Percentiles rank a stretch among this genome's conserved stretches.
phyloP scores from a whole-genome alignment of 2,888 invertebrate genomes.

The Monochamus alternatus region DNA sequence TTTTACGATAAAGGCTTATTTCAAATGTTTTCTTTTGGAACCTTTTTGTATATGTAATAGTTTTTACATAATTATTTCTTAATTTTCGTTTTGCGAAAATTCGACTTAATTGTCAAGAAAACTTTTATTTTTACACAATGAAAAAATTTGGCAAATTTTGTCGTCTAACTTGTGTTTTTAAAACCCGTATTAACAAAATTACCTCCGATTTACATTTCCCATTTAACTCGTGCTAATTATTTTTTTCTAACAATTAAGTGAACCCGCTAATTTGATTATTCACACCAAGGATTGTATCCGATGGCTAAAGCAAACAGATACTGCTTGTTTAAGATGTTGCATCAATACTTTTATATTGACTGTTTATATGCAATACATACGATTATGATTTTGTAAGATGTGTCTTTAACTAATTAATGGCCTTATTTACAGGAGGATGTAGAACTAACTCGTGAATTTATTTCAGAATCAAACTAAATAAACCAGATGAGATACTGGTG shows the following conservation, averaged over 20 bases:
- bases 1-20: no score
- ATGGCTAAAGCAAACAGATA: not conserved
- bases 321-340: not conserved
- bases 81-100: no score
- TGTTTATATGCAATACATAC: not conserved
- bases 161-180: no score
- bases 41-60: no score
- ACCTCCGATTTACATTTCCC: not conserved
- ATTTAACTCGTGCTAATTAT: not conserved
- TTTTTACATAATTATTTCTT: no score
- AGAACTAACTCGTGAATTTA: not conserved
- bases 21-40: no score
- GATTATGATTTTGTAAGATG: constrained; percentile 4
- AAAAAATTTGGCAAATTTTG: not conserved
- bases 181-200: no score
- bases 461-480: constrained; percentile 80
- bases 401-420: not conserved
- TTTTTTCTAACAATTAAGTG: constrained; percentile 2
- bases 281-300: not conserved
- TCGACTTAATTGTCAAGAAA: no score
- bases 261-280: constrained; percentile 4
- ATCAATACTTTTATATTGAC: not conserved
- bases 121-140: not conserved
- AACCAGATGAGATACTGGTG: constrained; percentile 80
- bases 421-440: not conserved